These are phyloP conservation scores for Echiichthys vipera DNA, from an alignment of 2,797 vertebrate genomes.

Conservation along the genomic window DNA sequence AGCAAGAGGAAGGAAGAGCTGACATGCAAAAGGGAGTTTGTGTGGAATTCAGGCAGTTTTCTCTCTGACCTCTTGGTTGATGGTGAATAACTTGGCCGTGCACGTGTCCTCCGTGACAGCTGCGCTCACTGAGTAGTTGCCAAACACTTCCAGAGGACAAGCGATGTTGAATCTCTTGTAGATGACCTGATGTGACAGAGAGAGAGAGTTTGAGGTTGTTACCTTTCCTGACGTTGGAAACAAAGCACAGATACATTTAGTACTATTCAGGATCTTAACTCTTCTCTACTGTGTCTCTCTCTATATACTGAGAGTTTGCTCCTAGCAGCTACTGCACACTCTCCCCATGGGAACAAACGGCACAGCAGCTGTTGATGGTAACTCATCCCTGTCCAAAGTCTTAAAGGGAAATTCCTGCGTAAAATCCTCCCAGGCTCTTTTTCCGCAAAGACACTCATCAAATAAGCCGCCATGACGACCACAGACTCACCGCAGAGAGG, in stretches of 20 bases:
- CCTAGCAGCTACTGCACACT: background rate
- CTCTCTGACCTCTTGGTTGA: slow-evolving; percentile 83
- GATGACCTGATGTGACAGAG: slow-evolving; percentile 88
- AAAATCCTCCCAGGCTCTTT: too few species aligned
- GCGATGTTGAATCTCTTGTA: slow-evolving; percentile 93
- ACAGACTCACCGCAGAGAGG: slow-evolving; percentile 92
- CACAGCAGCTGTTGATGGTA: background rate
- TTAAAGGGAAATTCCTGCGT: too few species aligned
- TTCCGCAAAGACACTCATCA: too few species aligned
- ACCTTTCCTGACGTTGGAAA: background rate
- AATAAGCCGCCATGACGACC: too few species aligned
- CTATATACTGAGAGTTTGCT: too few species aligned
- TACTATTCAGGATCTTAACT: background rate
- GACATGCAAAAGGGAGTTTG: background rate
- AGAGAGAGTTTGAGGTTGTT: background rate
- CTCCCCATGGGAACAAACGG: background rate
- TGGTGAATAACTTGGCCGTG: slow-evolving; percentile 75
- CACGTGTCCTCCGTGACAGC: slow-evolving; percentile 66
- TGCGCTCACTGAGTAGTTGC: slow-evolving; percentile 63
- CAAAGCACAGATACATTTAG: background rate
- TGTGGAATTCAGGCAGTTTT: background rate
- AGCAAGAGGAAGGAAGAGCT: slow-evolving; percentile 6
- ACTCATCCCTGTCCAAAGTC: slow-evolving; percentile 2
- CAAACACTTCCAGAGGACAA: slow-evolving; percentile 80
- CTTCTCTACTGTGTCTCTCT: background rate